Percentiles rank a stretch among this genome's conserved stretches.
phyloP scores from a whole-genome alignment of 2,113 vertebrate genomes.

The Puntigrus tetrazona region DNA sequence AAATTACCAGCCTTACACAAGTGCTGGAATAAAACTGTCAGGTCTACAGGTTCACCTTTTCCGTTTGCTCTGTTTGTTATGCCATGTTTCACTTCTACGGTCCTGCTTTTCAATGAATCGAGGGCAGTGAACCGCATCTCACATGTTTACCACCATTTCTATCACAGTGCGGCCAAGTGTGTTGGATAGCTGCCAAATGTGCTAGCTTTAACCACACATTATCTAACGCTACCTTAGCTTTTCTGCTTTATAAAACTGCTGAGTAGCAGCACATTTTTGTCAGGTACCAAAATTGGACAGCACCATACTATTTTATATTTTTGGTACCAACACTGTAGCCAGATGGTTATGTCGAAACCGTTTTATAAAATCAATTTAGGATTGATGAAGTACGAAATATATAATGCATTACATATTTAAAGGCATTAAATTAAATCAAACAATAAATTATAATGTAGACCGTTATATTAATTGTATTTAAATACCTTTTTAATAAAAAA shows the following conservation, averaged over 20 bases:
- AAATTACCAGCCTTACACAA: background rate
- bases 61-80: background rate
- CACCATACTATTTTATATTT: background rate
- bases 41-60: background rate
- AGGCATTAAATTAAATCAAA: background rate
- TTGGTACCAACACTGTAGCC: background rate
- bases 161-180: background rate
- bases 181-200: background rate
- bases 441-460: background rate
- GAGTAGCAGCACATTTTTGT: background rate
- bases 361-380: background rate
- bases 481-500: background rate
- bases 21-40: background rate
- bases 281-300: background rate
- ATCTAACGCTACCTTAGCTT: background rate
- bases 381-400: background rate
- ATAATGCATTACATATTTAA: background rate
- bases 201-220: background rate
- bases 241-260: background rate
- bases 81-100: background rate
- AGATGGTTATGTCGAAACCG: background rate
- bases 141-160: background rate
- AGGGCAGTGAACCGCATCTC: background rate
- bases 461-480: background rate
- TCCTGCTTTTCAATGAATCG: background rate